phyloP scores from a whole-genome alignment of 2,113 vertebrate species.

The Atrichornis clamosus region DNA sequence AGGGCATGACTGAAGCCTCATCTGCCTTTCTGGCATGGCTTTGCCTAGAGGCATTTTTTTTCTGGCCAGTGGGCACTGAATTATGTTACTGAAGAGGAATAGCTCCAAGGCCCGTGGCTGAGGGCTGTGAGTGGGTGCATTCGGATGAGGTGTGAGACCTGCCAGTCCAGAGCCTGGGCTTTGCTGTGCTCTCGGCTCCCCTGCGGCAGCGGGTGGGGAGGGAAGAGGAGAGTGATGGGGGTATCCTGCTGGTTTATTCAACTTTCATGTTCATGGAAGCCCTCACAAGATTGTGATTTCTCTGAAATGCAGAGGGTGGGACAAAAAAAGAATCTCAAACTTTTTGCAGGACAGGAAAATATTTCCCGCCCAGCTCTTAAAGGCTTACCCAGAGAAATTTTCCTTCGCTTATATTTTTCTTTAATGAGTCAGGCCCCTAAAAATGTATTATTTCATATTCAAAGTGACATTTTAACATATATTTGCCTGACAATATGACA shows the following conservation, averaged over 20 bases:
- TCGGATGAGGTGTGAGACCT: not conserved
- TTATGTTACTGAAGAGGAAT: not conserved
- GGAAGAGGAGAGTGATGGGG: not conserved
- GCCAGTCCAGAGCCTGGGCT: not conserved
- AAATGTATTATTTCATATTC: conserved; percentile 61
- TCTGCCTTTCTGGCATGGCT: not conserved
- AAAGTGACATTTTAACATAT: conserved; percentile 70
- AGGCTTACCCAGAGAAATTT: not conserved
- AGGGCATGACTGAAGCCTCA: not conserved
- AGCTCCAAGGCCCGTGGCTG: not conserved
- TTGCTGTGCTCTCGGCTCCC: accelerated
- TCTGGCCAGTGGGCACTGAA: not conserved
- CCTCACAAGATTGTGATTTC: not conserved
- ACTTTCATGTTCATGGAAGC: not conserved
- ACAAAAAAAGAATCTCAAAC: not conserved
- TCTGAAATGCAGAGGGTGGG: not conserved
- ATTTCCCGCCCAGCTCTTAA: not conserved
- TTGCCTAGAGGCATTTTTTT: not conserved
- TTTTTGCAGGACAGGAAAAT: not conserved
- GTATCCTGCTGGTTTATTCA: not conserved
- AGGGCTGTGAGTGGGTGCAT: not conserved
- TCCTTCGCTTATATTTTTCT: conserved; percentile 29
- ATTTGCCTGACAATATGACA: conserved; percentile 71
- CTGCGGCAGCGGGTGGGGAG: accelerated
- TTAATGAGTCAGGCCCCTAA: conserved; percentile 59